These are phyloP conservation scores for Drosophila nigrodunni DNA, from an alignment of 1,140 invertebrate species.

Conservation along the genomic window DNA sequence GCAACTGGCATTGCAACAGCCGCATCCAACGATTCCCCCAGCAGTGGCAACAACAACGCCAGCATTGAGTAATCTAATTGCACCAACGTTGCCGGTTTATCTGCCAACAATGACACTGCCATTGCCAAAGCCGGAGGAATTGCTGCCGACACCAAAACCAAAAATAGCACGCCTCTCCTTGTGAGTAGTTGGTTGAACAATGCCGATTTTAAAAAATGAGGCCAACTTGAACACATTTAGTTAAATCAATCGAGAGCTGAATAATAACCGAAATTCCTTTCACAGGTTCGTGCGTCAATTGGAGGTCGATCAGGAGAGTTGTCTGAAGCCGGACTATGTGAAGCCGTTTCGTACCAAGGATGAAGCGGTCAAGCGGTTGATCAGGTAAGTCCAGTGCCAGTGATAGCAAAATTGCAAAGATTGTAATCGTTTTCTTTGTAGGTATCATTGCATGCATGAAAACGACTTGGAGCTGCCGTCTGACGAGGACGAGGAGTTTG, in stretches of 20 bases:
- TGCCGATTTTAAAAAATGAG: conserved; percentile 69
- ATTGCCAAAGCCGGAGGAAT: conserved; percentile 63
- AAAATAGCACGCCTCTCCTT: conserved; percentile 84
- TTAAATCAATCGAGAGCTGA: neutral
- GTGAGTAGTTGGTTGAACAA: conserved; percentile 85
- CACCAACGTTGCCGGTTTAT: conserved; percentile 44
- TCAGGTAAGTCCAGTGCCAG: conserved; percentile 85
- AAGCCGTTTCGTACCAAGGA: conserved; percentile 90
- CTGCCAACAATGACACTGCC: conserved; percentile 57
- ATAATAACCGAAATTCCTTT: conserved; percentile 42
- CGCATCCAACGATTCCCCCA: conserved; percentile 13
- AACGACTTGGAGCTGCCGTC: conserved; percentile 88
- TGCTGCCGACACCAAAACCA: conserved; percentile 73
- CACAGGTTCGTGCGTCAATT: conserved; percentile 90
- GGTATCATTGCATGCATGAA: conserved; percentile 92
- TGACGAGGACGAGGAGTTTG: conserved; percentile 91
- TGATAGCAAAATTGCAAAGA: neutral
- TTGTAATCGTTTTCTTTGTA: conserved; percentile 25
- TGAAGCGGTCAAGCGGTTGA: conserved; percentile 92
- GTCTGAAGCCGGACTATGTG: conserved; percentile 90
- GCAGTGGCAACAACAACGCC: conserved; percentile 24
- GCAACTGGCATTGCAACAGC: conserved; percentile 18
- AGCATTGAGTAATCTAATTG: conserved; percentile 41
- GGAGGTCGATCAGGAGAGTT: conserved; percentile 91
- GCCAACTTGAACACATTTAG: conserved; percentile 56